Evolutionary conservation across 2,113 vertebrate genomes (phyloP).

Genomic region (Phylloscopus trochiloides): DNA sequence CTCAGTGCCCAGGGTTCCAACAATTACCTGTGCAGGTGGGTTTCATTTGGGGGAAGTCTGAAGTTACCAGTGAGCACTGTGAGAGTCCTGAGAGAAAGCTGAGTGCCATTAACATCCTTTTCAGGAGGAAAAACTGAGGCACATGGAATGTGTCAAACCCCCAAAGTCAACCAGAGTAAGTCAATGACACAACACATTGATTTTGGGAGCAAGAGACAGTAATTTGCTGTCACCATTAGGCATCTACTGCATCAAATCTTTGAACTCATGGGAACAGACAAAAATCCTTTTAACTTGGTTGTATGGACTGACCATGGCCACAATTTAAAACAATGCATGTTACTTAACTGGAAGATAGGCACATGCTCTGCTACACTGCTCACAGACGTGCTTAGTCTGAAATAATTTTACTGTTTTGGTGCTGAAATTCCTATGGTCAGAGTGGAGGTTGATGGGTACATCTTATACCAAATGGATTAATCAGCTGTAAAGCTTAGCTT

Average conservation of each 20-base stretch:
- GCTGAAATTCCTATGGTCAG: background rate
- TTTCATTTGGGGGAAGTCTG: background rate
- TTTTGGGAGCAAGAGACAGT: background rate
- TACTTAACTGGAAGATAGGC: background rate
- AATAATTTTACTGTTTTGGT: background rate
- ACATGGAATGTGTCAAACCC: background rate
- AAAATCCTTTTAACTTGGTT: background rate
- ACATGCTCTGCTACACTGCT: background rate
- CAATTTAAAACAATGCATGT: background rate
- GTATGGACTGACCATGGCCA: background rate
- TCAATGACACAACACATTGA: background rate
- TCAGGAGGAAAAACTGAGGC: background rate
- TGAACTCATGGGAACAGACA: background rate
- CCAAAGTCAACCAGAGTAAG: background rate
- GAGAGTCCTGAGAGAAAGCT: background rate
- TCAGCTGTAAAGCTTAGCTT: background rate
- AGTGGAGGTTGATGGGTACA: background rate
- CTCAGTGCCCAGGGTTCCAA: background rate
- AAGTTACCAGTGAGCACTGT: accelerated
- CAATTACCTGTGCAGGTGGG: background rate
- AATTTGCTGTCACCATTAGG: background rate
- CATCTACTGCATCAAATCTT: background rate
- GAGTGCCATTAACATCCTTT: background rate
- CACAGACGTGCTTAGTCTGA: background rate
- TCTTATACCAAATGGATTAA: background rate